Conservation (phyloP, 2,888 invertebrate species). For the Rhamnusium bicolor region DNA sequence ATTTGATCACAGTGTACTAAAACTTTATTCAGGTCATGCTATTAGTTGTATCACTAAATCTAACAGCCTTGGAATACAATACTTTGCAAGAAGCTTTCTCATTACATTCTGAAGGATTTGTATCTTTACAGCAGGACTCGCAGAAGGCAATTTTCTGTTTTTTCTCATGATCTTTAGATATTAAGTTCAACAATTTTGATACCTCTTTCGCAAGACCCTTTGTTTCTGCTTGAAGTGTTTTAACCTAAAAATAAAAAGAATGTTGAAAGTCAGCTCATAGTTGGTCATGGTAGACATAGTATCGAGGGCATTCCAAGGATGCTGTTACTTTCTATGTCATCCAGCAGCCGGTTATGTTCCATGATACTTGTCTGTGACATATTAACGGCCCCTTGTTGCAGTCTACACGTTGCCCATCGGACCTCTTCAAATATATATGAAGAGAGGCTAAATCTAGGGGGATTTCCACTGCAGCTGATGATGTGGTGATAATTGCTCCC, state of each 20-base stretch:
- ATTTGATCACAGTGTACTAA: background rate
- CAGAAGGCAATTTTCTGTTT: background rate
- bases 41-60: conserved; percentile 28
- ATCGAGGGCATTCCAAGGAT: no score
- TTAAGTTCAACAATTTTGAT: conserved; percentile 55
- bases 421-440: no score
- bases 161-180: conserved; percentile 46
- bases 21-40: background rate
- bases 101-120: background rate
- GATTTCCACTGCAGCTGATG: no score
- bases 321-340: no score
- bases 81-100: background rate
- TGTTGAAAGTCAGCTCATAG: no score
- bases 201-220: conserved; percentile 62
- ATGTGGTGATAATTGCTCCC: no score
- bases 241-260: conserved; percentile 55
- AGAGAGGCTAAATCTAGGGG: no score
- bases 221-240: conserved; percentile 62
- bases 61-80: conserved; percentile 22
- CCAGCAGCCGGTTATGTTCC: no score
- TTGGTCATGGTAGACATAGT: no score
- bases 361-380: no score
- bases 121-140: background rate
- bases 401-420: no score
- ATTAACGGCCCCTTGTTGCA: no score